A percentile compares a stretch with the other conserved stretches of the same genome.
phyloP scores from a whole-genome alignment of 1,140 invertebrate species.

The Venustaconcha ellipsiformis region DNA sequence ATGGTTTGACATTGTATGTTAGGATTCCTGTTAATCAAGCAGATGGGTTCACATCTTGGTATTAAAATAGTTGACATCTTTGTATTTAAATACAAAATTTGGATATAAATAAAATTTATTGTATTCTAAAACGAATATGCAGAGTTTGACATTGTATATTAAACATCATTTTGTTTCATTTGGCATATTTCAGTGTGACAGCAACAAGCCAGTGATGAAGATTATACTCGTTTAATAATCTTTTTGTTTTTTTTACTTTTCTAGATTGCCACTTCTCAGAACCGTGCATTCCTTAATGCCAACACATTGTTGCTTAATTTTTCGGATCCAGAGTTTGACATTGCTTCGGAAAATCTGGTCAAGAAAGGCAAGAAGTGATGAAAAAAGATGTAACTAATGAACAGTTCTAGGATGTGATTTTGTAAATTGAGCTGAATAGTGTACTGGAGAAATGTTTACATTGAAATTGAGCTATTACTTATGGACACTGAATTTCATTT shows the following conservation, averaged over 20 bases:
- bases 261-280: conserved; percentile 93
- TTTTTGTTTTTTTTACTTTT: conserved; percentile 40
- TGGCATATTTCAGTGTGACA: not conserved
- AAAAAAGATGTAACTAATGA: too few relatives aligned
- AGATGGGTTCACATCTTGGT: not conserved
- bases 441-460: too few relatives aligned
- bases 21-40: too few relatives aligned
- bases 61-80: not conserved
- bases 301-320: conserved; percentile 97
- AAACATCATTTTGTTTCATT: not conserved
- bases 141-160: not conserved
- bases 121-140: not conserved
- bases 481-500: too few relatives aligned
- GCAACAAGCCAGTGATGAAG: not conserved
- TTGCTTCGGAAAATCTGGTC: too few relatives aligned
- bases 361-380: too few relatives aligned
- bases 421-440: too few relatives aligned
- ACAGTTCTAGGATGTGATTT: too few relatives aligned
- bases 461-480: too few relatives aligned
- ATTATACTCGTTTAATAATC: not conserved
- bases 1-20: too few relatives aligned
- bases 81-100: not conserved
- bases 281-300: conserved; percentile 93
- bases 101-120: not conserved
- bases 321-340: conserved; percentile 91